These are phyloP conservation scores for Trichogramma evanescens DNA, from an alignment of 2,888 invertebrate species.

Conservation along the genomic window DNA sequence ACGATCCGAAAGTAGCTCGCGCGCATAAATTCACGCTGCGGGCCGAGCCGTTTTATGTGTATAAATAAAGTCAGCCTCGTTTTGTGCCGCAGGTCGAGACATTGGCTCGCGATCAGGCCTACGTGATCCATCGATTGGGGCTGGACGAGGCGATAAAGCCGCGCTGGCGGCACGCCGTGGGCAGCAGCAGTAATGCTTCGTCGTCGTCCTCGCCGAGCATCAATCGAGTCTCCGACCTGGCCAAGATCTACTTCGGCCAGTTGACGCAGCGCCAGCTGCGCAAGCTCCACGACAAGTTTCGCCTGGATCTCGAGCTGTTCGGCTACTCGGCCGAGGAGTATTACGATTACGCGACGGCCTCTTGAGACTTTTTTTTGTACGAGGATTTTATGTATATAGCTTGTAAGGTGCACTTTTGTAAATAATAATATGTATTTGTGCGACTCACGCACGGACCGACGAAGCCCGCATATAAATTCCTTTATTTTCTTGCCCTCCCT, in stretches of 20 bases:
- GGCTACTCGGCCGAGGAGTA: slow-evolving; percentile 46
- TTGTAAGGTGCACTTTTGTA: too few relatives aligned
- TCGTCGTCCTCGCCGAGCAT: too few relatives aligned
- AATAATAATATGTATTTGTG: too few relatives aligned
- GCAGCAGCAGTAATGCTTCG: slow-evolving; percentile 22
- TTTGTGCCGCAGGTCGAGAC: slow-evolving; percentile 47
- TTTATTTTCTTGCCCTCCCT: too few relatives aligned
- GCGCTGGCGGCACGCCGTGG: slow-evolving; percentile 37
- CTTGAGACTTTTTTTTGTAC: too few relatives aligned
- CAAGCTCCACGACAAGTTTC: slow-evolving; percentile 48
- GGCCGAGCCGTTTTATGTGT: not conserved
- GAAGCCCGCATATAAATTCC: too few relatives aligned
- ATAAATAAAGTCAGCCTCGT: not conserved
- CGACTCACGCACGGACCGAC: too few relatives aligned
- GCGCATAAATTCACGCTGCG: not conserved
- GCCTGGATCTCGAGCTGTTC: slow-evolving; percentile 52
- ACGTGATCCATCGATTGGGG: slow-evolving; percentile 41
- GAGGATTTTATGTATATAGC: too few relatives aligned
- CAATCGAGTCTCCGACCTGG: slow-evolving; percentile 30
- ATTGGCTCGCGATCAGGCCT: slow-evolving; percentile 50
- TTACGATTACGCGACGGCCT: slow-evolving; percentile 34
- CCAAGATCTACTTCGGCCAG: slow-evolving; percentile 46
- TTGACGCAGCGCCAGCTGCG: slow-evolving; percentile 39
- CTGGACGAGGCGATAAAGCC: slow-evolving; percentile 37
- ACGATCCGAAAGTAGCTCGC: too few relatives aligned